Evolutionary conservation across 2,888 invertebrate genomes (phyloP).

Genomic region (Argynnis bischoffii): DNA sequence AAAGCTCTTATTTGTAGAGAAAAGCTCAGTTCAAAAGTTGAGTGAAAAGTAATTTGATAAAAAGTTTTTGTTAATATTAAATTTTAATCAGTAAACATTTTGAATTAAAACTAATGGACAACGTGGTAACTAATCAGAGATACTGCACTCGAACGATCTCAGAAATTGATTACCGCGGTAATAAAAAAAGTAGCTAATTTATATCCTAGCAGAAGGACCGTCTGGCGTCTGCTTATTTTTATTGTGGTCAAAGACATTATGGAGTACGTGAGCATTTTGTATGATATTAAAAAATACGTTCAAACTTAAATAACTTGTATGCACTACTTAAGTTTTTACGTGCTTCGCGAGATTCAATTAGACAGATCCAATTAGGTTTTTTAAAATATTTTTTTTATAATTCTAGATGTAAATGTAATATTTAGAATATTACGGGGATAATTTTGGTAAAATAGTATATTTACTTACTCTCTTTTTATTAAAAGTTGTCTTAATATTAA

Average conservation of each 20-base stretch:
- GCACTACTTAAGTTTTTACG: not conserved
- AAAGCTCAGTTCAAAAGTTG: too few species aligned
- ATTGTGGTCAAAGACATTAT: constrained; percentile 19
- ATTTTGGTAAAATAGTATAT: too few species aligned
- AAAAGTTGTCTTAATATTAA: too few species aligned
- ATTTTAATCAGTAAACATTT: too few species aligned
- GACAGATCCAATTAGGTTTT: too few species aligned
- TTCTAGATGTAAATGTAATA: too few species aligned
- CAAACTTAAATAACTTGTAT: not conserved
- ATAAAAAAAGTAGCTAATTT: constrained; percentile 28
- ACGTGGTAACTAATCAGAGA: constrained; percentile 22
- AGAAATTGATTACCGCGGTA: constrained; percentile 32
- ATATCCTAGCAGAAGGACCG: constrained; percentile 11
- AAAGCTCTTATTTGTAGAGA: too few species aligned
- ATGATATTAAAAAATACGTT: constrained; percentile 4
- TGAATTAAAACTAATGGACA: not conserved
- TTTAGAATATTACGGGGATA: too few species aligned
- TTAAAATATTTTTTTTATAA: too few species aligned
- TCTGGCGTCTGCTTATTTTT: constrained; percentile 16
- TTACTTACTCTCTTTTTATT: too few species aligned
- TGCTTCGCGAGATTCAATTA: not conserved
- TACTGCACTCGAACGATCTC: constrained; percentile 28
- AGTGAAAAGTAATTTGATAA: too few species aligned
- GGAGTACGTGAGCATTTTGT: constrained; percentile 17
- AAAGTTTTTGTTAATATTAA: too few species aligned